These are phyloP conservation scores for Drosophila obscura DNA, from an alignment of 1,140 invertebrate genomes.

Conservation along the genomic window DNA sequence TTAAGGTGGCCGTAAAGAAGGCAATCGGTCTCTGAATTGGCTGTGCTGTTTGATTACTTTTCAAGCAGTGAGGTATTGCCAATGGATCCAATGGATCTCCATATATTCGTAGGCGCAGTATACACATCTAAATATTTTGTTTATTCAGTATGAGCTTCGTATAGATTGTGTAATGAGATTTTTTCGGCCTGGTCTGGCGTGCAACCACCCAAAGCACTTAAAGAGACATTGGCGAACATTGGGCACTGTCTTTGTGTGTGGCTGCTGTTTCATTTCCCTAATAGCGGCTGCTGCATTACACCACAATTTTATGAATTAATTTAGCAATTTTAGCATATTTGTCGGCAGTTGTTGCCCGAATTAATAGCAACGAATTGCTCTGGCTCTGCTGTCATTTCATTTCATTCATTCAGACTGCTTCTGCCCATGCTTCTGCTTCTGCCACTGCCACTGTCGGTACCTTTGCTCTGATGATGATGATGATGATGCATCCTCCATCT, in stretches of 20 bases:
- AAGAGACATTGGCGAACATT: constrained; percentile 16
- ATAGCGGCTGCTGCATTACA: constrained; percentile 57
- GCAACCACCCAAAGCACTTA: constrained; percentile 38
- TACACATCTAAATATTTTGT: constrained; percentile 1
- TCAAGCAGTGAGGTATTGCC: background rate
- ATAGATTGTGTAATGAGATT: constrained; percentile 1
- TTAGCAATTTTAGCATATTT: constrained; percentile 66
- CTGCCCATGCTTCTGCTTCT: constrained; percentile 1
- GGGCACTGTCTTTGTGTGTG: constrained; percentile 23
- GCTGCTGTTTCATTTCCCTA: constrained; percentile 62
- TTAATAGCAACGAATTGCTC: constrained; percentile 63
- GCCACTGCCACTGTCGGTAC: too few species aligned
- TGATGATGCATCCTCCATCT: constrained; percentile 69
- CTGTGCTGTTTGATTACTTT: constrained; percentile 6
- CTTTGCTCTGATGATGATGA: constrained; percentile 19
- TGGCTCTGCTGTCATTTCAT: constrained; percentile 73
- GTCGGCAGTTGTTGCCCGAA: constrained; percentile 75
- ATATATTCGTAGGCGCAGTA: background rate
- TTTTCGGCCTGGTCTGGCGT: constrained; percentile 31
- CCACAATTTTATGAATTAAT: constrained; percentile 80
- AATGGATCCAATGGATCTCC: background rate
- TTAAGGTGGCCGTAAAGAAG: constrained; percentile 27
- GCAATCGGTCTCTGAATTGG: background rate
- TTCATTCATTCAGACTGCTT: constrained; percentile 67
- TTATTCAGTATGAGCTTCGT: constrained; percentile 1